Conservation (phyloP, 2,113 vertebrate genomes). For the Petaurus breviceps region DNA sequence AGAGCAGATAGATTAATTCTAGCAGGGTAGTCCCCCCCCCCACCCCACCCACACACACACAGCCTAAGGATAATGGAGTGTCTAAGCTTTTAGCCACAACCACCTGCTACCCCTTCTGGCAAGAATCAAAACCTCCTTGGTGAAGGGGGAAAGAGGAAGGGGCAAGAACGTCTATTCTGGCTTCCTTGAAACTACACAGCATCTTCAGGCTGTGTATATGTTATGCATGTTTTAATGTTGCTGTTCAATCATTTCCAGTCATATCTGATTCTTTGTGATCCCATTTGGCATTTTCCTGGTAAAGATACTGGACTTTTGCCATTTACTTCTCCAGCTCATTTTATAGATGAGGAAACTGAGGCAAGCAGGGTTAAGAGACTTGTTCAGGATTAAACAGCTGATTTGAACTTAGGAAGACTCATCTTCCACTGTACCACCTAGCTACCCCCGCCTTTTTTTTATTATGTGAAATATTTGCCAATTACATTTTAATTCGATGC, state of each 20-base stretch:
- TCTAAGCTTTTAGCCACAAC: not conserved
- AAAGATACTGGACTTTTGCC: not conserved
- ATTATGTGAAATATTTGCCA: not conserved
- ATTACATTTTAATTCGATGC: not conserved
- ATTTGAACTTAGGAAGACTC: not conserved
- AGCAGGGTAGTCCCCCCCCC: not conserved
- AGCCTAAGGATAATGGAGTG: not conserved
- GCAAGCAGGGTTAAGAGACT: not conserved
- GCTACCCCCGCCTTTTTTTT: not conserved
- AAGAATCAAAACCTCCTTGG: not conserved
- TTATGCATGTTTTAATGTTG: not conserved
- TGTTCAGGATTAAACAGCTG: not conserved
- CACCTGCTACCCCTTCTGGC: not conserved
- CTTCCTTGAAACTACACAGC: not conserved
- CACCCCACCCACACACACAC: too few species aligned
- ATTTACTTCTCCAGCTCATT: not conserved
- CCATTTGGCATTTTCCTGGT: not conserved
- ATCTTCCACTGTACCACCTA: not conserved
- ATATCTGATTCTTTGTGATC: not conserved
- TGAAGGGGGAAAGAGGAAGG: not conserved
- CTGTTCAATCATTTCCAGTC: not conserved
- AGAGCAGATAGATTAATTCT: not conserved
- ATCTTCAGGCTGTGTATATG: not conserved
- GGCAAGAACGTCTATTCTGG: not conserved
- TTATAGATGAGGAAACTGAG: not conserved